Conservation (phyloP, 2,113 vertebrate species). For the Caranx melampygus region DNA sequence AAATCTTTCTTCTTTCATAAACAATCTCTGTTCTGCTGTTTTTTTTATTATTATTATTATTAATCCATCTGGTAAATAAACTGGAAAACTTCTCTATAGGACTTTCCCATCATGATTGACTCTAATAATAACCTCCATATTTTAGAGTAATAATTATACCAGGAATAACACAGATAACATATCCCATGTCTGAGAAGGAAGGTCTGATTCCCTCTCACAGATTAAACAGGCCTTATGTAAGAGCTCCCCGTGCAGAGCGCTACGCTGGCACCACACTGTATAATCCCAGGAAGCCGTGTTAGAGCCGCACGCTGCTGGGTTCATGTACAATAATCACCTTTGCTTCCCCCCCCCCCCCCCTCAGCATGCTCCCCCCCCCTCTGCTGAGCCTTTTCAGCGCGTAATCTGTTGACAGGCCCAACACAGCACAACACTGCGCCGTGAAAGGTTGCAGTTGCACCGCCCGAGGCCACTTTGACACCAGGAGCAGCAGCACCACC, state of each 20-base stretch:
- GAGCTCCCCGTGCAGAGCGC: slow-evolving; percentile 30
- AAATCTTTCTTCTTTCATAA: too few relatives aligned
- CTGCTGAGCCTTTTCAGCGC: slow-evolving; percentile 32
- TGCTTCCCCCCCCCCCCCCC: slow-evolving; percentile 5
- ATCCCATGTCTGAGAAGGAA: slow-evolving; percentile 8
- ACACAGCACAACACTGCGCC: slow-evolving; percentile 20
- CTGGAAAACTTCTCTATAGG: background rate
- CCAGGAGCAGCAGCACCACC: slow-evolving; percentile 7
- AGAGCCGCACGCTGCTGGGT: slow-evolving; percentile 35
- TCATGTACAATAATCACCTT: slow-evolving; percentile 66
- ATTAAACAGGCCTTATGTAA: slow-evolving; percentile 76
- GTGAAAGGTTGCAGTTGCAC: slow-evolving; percentile 39
- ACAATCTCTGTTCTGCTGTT: background rate
- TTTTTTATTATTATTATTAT: background rate
- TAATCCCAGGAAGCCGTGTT: slow-evolving; percentile 67
- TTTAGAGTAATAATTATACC: background rate
- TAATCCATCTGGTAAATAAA: background rate
- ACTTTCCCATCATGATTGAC: too few relatives aligned
- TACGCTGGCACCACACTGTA: slow-evolving; percentile 39
- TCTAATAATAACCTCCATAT: background rate
- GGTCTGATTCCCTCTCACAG: slow-evolving; percentile 43
- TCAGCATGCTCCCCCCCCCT: slow-evolving; percentile 4
- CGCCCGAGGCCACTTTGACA: slow-evolving; percentile 48
- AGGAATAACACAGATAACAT: slow-evolving; percentile 8
- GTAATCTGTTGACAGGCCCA: slow-evolving; percentile 55